These are phyloP conservation scores for Noctuana brunneofusca DNA, from an alignment of 2,888 invertebrate species.

Conservation along the genomic window DNA sequence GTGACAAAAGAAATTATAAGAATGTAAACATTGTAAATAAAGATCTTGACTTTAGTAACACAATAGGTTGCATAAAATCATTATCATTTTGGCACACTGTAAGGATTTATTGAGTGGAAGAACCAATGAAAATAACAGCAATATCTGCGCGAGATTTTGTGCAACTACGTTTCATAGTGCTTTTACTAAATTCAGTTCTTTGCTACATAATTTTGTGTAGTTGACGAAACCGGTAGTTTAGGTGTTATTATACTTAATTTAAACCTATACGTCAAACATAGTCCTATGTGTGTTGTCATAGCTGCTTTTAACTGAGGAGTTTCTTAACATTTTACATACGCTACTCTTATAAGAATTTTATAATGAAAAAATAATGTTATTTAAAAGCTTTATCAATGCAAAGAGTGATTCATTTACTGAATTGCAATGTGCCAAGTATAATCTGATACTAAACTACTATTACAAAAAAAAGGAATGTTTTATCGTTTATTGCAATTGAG, in stretches of 20 bases:
- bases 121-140: slow-evolving; percentile 14
- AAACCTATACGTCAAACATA: background rate
- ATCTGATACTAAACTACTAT: slow-evolving; percentile 22
- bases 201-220: slow-evolving; percentile 10
- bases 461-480: slow-evolving; percentile 34
- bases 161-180: slow-evolving; percentile 22
- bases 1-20: slow-evolving; percentile 6
- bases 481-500: slow-evolving; percentile 17
- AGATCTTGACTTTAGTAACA: background rate
- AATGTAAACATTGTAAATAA: slow-evolving; percentile 3
- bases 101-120: slow-evolving; percentile 26
- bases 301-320: slow-evolving; percentile 11
- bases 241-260: background rate
- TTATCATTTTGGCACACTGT: slow-evolving; percentile 31
- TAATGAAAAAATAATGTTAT: slow-evolving; percentile 21
- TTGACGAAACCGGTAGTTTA: background rate
- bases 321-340: slow-evolving; percentile 18
- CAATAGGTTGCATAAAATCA: slow-evolving; percentile 11
- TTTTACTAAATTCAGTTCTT: slow-evolving; percentile 14
- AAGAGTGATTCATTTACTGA: slow-evolving; percentile 17
- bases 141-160: slow-evolving; percentile 16
- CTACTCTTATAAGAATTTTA: slow-evolving; percentile 24
- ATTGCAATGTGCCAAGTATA: slow-evolving; percentile 23
- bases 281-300: slow-evolving; percentile 7
- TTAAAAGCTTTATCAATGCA: slow-evolving; percentile 26